A percentile compares a stretch with the other conserved stretches of the same genome.
phyloP scores from a whole-genome alignment of 2,113 vertebrate species.

The Cynoglossus semilaevis region DNA sequence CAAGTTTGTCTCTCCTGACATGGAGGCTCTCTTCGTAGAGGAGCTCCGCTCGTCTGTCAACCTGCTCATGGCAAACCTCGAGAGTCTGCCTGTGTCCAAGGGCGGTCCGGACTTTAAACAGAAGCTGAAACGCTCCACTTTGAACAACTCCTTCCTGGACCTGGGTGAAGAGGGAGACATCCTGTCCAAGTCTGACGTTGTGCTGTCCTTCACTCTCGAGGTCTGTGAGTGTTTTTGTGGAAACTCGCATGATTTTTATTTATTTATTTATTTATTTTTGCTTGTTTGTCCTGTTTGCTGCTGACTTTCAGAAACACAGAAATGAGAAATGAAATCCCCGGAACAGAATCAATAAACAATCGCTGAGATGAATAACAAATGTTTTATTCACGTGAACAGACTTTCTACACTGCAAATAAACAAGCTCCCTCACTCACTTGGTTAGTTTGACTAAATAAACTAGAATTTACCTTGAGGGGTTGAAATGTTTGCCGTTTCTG shows the following conservation, averaged over 20 bases:
- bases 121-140: constrained; percentile 88
- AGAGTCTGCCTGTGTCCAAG: constrained; percentile 96
- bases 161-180: constrained; percentile 91
- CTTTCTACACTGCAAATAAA: too few species aligned
- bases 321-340: too few species aligned
- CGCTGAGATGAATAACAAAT: too few species aligned
- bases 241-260: background rate
- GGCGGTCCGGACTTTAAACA: constrained; percentile 93
- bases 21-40: constrained; percentile 91
- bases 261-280: background rate
- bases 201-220: constrained; percentile 92
- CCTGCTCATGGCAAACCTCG: constrained; percentile 95
- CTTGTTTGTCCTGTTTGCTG: too few species aligned
- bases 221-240: constrained; percentile 70
- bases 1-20: constrained; percentile 84
- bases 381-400: too few species aligned
- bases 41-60: constrained; percentile 91
- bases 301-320: too few species aligned
- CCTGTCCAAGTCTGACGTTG: constrained; percentile 92
- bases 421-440: too few species aligned
- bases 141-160: constrained; percentile 93
- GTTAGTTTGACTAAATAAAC: too few species aligned
- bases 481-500: too few species aligned
- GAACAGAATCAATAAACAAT: too few species aligned
- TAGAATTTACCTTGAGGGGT: too few species aligned